These are phyloP conservation scores for Python bivittatus DNA, from an alignment of 2,113 vertebrate species.

Conservation along the genomic window DNA sequence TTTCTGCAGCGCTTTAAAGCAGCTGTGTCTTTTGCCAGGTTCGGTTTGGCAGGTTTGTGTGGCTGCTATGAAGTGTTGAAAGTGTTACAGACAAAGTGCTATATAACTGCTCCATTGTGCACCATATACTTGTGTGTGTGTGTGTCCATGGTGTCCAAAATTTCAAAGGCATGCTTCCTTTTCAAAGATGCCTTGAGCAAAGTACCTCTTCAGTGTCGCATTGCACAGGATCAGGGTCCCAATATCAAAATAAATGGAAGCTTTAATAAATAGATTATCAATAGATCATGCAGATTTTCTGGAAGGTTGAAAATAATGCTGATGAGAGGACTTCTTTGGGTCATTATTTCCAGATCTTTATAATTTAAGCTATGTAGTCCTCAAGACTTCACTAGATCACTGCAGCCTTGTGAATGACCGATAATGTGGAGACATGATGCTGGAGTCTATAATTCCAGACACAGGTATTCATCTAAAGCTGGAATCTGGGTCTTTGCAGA, in stretches of 20 bases:
- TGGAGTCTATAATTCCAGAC: not conserved
- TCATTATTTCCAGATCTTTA: not conserved
- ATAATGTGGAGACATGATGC: not conserved
- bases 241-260: not conserved
- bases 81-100: not conserved
- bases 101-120: not conserved
- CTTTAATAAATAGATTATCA: not conserved
- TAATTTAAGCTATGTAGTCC: not conserved
- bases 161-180: not conserved
- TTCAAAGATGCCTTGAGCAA: not conserved
- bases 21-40: too few species aligned
- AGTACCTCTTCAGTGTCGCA: accelerated
- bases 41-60: not conserved
- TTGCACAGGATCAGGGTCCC: not conserved
- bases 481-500: not conserved
- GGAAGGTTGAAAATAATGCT: not conserved
- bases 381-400: not conserved
- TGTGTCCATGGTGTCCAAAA: not conserved
- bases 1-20: not conserved
- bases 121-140: not conserved
- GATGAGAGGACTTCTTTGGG: not conserved
- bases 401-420: not conserved
- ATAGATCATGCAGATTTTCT: not conserved
- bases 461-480: not conserved
- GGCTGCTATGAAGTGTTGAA: not conserved